Evolutionary conservation across 2,797 vertebrate species (phyloP), one percentile per base, ranked within the genome.

Genomic region (Sphaeramia orbicularis): DNA sequence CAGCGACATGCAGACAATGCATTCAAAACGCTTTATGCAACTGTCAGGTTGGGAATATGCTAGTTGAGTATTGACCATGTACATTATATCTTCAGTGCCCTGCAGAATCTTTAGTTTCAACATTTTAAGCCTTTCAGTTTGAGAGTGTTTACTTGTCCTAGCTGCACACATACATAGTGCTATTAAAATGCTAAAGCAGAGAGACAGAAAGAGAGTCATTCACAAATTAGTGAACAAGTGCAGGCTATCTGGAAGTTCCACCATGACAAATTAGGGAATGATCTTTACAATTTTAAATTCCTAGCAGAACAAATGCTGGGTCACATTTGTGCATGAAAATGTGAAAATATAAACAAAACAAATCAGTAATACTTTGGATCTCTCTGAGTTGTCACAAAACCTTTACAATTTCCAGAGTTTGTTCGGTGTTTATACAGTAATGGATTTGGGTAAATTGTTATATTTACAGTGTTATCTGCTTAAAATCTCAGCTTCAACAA

Each of bases 41-140:
- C 13, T 58, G 44, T 24, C 64, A 74, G 81, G 68, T 78, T 44
- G 19, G 40, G 43, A 57, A 42, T 54, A 56, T 37, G 74, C 36
- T 51, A 24, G 62, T 51, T 53, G 65, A 61, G 15, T 45, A 30
- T n/a, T 21, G 7, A 63, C 9, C 60, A 49, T 55, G 36, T 63
- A 79, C 66, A 77, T 58, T 60, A 82, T 74, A 82, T 77, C 68
- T 80, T 85, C 86, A 85, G 88, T 85, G 78, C 55, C 79, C 74
- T 79, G 75, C 68, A 85, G 77, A 85, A 75, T 75, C 53, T 81
- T 59, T 62, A 74, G 36, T 62, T 66, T 41, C 51, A 49, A 10
- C 13, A 16, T 61, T 37, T 36, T 5, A 51, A 49, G 10, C 2
- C 54, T 73, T 65, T 12, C 15, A 37, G 18, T 10, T 49, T 12